Conservation (phyloP, 2,888 invertebrate species). For the Congeria kusceri region DNA sequence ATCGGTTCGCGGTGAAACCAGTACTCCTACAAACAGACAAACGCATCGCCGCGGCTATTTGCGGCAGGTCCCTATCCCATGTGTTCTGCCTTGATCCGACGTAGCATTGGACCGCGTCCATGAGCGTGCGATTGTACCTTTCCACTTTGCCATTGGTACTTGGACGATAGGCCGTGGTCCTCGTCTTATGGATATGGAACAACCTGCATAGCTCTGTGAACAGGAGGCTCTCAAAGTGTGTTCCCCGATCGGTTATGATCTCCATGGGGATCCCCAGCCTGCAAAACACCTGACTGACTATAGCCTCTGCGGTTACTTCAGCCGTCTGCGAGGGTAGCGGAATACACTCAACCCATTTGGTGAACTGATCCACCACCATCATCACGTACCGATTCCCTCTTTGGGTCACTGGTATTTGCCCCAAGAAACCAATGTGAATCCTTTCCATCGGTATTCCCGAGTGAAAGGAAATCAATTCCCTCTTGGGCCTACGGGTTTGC, state of each 20-base stretch:
- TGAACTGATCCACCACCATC: slow-evolving; percentile 27
- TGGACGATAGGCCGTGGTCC: not conserved
- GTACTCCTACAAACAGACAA: not conserved
- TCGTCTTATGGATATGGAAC: not conserved
- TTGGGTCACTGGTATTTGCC: not conserved
- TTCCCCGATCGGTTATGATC: not conserved
- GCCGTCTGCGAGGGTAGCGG: not conserved
- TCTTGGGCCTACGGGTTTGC: not conserved
- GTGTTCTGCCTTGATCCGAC: slow-evolving; percentile 1
- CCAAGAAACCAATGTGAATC: slow-evolving; percentile 7
- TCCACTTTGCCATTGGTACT: not conserved
- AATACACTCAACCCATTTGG: slow-evolving; percentile 29
- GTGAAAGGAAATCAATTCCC: not conserved
- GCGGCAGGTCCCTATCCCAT: slow-evolving; percentile 14
- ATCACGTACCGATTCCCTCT: slow-evolving; percentile 3
- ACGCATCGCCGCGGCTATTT: not conserved
- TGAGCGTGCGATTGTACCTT: slow-evolving; percentile 2
- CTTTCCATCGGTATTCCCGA: not conserved
- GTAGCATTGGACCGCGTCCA: not conserved
- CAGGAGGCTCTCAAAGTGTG: not conserved
- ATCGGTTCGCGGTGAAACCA: not conserved
- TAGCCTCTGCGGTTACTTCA: not conserved
- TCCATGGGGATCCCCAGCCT: not conserved
- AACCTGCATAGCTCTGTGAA: not conserved
- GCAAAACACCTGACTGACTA: not conserved